These are phyloP conservation scores for Turnix velox DNA, from an alignment of 2,113 vertebrate genomes.

Conservation along the genomic window DNA sequence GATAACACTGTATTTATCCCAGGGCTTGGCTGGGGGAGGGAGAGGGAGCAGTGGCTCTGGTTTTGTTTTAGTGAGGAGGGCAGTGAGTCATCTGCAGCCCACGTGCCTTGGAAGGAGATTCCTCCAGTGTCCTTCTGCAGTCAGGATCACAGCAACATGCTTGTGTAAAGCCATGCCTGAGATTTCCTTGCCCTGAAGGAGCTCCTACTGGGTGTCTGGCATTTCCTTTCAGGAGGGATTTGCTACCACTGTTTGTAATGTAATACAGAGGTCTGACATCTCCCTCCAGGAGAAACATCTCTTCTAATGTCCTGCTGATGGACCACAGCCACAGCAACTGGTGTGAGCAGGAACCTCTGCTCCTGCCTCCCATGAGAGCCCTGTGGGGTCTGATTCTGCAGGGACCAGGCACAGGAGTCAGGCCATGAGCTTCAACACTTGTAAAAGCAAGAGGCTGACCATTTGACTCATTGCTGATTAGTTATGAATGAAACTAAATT, in stretches of 20 bases:
- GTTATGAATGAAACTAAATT: background rate
- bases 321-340: accelerated
- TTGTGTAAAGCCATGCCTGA: background rate
- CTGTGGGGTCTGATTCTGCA: background rate
- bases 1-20: background rate
- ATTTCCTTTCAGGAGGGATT: background rate
- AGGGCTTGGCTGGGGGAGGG: background rate
- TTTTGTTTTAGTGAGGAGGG: accelerated
- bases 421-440: background rate
- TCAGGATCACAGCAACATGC: accelerated
- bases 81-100: background rate
- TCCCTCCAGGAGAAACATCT: background rate
- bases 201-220: background rate
- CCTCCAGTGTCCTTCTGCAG: background rate
- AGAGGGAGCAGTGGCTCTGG: background rate
- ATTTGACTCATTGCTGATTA: background rate
- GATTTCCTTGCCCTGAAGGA: background rate
- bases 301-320: background rate
- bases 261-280: background rate
- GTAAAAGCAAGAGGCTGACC: background rate
- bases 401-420: accelerated
- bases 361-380: background rate
- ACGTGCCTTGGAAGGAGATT: background rate
- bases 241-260: background rate
- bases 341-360: background rate